A percentile compares a stretch with the other conserved stretches of the same genome.
phyloP scores from a whole-genome alignment of 2,797 vertebrate species.

The Rhynchotus rufescens region DNA sequence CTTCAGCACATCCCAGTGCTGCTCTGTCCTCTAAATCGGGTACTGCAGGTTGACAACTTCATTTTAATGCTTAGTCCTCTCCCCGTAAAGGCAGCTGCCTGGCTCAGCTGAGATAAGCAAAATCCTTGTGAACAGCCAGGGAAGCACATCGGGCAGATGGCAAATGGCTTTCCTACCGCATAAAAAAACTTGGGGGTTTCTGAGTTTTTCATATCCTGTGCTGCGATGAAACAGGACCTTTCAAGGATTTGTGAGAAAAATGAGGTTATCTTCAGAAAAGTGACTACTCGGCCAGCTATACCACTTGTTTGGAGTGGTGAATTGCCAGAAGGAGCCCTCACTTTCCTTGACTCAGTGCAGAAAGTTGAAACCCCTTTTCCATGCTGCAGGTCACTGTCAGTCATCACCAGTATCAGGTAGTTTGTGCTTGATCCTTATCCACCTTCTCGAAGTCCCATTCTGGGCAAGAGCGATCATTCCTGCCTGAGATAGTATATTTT shows the following conservation, averaged over 20 bases:
- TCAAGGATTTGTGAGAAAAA: conserved; percentile 11
- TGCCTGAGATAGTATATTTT: not conserved
- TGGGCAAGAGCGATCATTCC: not conserved
- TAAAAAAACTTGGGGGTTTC: not conserved
- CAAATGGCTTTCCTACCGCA: not conserved
- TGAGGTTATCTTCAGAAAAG: not conserved
- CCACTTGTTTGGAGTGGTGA: not conserved
- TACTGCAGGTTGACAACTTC: rapidly evolving
- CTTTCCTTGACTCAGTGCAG: conserved; percentile 14
- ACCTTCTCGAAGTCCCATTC: not conserved
- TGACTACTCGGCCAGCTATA: not conserved
- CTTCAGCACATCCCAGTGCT: not conserved
- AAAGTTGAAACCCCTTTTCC: conserved; percentile 26
- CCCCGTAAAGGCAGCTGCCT: not conserved
- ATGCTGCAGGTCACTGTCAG: not conserved
- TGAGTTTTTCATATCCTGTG: not conserved
- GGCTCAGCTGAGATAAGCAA: conserved; percentile 12
- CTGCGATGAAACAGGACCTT: not conserved
- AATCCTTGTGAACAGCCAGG: not conserved
- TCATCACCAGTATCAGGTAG: not conserved
- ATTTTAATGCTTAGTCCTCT: not conserved
- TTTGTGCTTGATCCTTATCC: not conserved
- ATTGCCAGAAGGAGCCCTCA: not conserved
- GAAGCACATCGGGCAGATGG: not conserved
- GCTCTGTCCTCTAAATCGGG: not conserved